Percentiles rank a stretch among this genome's conserved stretches.
Evolutionary conservation across 2,888 invertebrate genomes (phyloP).

Genomic region (Bimastos eiseni): DNA sequence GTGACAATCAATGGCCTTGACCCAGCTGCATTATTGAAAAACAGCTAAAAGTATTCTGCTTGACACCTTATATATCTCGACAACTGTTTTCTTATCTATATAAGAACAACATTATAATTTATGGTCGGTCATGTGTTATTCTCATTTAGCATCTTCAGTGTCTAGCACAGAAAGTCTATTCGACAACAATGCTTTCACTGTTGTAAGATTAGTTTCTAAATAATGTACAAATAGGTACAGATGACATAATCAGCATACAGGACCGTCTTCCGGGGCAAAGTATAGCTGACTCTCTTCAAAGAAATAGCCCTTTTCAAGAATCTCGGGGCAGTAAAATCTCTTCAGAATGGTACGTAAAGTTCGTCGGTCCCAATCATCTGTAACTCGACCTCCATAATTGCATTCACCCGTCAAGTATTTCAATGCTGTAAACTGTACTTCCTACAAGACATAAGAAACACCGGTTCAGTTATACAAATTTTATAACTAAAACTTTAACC

Average conservation of each 20-base stretch:
- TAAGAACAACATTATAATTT: too few species aligned
- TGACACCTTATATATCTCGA: neutral
- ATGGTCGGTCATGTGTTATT: too few species aligned
- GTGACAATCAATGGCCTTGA: too few species aligned
- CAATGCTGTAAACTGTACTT: constrained; percentile 63
- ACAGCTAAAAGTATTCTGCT: neutral
- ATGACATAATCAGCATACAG: constrained; percentile 50
- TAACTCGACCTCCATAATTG: constrained; percentile 66
- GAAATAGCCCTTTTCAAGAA: constrained; percentile 54
- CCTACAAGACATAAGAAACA: constrained; percentile 48
- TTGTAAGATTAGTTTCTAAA: neutral
- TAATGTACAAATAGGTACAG: neutral
- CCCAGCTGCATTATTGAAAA: too few species aligned
- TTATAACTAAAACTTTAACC: neutral
- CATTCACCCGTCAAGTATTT: constrained; percentile 65
- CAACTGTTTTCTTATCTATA: neutral
- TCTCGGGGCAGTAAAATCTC: constrained; percentile 60
- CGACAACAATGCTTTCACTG: neutral
- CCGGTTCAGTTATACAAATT: neutral
- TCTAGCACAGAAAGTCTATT: neutral
- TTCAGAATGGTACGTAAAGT: constrained; percentile 63
- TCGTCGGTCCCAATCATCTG: constrained; percentile 65
- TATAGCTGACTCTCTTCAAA: constrained; percentile 61
- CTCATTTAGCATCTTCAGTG: neutral
- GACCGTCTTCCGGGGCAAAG: constrained; percentile 58